Evolutionary conservation across 1,140 invertebrate species (phyloP).

Genomic region (Anagrus nilaparvatae): DNA sequence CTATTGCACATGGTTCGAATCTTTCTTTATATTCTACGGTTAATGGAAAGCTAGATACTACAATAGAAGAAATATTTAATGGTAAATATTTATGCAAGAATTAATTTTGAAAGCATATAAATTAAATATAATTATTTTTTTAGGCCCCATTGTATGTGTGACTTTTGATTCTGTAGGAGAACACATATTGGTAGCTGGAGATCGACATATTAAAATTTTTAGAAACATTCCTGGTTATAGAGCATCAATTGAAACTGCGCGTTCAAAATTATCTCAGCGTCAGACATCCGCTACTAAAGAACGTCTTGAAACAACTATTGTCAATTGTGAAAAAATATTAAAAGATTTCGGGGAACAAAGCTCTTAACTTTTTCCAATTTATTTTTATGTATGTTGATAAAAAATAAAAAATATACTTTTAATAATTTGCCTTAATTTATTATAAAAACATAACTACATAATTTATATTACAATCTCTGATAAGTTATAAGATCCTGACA

Average conservation of each 20-base stretch:
- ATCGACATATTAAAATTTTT: conserved; percentile 67
- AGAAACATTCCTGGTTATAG: conserved; percentile 71
- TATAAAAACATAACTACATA: conserved; percentile 3
- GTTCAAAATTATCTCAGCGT: conserved; percentile 50
- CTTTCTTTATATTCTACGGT: conserved; percentile 62
- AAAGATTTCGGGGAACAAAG: conserved; percentile 38
- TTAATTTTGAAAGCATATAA: not conserved
- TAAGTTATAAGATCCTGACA: conserved; percentile 29
- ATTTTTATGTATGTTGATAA: conserved; percentile 7
- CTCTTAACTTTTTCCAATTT: conserved; percentile 17
- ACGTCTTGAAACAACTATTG: conserved; percentile 58
- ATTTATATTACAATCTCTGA: conserved; percentile 29
- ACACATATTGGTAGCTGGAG: conserved; percentile 64
- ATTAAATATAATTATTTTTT: conserved; percentile 26
- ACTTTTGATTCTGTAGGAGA: conserved; percentile 64
- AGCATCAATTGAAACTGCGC: conserved; percentile 54
- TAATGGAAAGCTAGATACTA: conserved; percentile 51
- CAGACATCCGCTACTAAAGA: conserved; percentile 63
- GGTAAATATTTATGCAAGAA: conserved; percentile 29
- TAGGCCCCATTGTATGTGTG: conserved; percentile 58
- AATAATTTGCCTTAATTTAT: conserved; percentile 7
- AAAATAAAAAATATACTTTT: conserved; percentile 15
- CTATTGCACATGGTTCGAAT: conserved; percentile 51
- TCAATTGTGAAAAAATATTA: conserved; percentile 50
- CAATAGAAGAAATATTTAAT: conserved; percentile 52